Evolutionary conservation across 1,140 invertebrate species (phyloP), one percentile per base, ranked within the genome.

Genomic region (Argopecten irradians): DNA sequence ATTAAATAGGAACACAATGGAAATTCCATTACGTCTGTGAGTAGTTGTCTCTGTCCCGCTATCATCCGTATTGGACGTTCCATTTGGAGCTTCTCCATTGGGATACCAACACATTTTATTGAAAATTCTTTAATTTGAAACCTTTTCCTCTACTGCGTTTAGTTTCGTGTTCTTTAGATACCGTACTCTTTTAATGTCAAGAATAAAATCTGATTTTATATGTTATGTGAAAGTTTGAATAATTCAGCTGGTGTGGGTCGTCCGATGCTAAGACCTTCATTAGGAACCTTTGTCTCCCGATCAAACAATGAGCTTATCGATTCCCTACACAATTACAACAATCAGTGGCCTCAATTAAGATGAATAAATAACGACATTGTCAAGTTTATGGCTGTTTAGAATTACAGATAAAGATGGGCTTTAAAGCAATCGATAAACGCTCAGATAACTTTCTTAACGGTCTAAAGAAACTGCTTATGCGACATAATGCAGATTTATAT

Each of bases 81-180:
- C 5, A 71, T n/a, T 16, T 28, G 55, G 55, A 71, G 28, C 16
- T 28, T 5, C 55, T 71, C 55, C 1, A n/a, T 22, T n/a, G 55
- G n/a, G 55, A 71, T 28, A 71, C 28, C n/a, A 71, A 71, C n/a
- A 71, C n/a, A 71, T 71, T 28, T 71, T 28, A 71, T 71, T 71
- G 55, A n/a, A 71, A 71, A 28, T 71, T 71, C 55, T 71, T 71
- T 71, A 71, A 71, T 46, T 46, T 28, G 55, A 71, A 71, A 71
- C 55, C 22, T 5, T 71, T 16, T 71, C 11, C 16, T 5, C 55
- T 28, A 28, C 55, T 28, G n/a, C 43, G 55, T 28, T 71, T 71
- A n/a, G 28, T 71, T 71, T 28, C 13, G 55, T 71, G 55, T 71
- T 8, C 16, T 2, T 71, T n/a, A n/a, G 55, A 71, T 71, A 28